Percentiles rank a stretch among this genome's conserved stretches.
Conservation (phyloP, 2,888 invertebrate genomes). For the Neoitamus cyanurus region DNA sequence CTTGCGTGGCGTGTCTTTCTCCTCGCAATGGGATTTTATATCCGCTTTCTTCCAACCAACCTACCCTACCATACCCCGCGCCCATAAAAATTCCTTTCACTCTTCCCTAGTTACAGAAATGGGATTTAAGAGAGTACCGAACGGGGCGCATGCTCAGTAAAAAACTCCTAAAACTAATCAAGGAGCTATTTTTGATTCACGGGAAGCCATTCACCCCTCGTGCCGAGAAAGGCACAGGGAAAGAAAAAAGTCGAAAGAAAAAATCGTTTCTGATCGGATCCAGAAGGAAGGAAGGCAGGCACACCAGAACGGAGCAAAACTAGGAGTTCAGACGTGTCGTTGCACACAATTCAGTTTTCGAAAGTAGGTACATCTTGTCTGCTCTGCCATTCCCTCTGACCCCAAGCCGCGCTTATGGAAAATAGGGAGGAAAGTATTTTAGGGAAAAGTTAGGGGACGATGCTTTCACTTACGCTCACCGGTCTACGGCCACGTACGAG, state of each 20-base stretch:
- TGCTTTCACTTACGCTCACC: slow-evolving; percentile 22
- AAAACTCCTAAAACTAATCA: neutral
- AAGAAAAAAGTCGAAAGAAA: neutral
- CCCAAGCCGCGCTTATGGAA: neutral
- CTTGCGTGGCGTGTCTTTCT: neutral
- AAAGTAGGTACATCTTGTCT: neutral
- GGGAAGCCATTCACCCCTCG: slow-evolving; percentile 39
- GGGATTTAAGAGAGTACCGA: slow-evolving; percentile 14
- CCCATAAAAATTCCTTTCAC: neutral
- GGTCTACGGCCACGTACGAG: neutral
- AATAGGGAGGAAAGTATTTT: slow-evolving; percentile 28
- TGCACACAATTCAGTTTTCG: neutral
- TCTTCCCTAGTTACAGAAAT: neutral
- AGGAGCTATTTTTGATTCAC: slow-evolving; percentile 43
- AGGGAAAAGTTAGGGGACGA: slow-evolving; percentile 35
- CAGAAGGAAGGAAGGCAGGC: neutral
- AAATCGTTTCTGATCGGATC: neutral
- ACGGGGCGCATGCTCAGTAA: neutral
- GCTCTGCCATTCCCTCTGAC: neutral
- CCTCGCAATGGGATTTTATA: neutral
- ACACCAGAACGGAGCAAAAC: neutral
- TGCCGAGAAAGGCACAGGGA: neutral
- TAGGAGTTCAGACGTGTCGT: neutral
- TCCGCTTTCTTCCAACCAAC: neutral
- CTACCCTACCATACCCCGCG: neutral